phyloP scores from a whole-genome alignment of 64 coral and sea anemone genomes.

The Orbicella faveolata region DNA sequence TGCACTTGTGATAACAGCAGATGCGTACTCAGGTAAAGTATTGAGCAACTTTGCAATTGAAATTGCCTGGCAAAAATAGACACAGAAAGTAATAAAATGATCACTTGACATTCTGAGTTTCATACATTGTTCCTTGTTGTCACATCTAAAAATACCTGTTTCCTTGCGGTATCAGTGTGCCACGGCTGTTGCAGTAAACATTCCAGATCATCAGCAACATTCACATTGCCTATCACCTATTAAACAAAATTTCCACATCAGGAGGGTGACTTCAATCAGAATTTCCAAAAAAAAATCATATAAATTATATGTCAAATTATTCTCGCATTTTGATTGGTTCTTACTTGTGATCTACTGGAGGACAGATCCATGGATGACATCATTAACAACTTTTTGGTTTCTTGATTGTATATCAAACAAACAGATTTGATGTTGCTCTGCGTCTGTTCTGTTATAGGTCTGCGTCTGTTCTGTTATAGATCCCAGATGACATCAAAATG shows the following conservation, averaged over 20 bases:
- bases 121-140: no score
- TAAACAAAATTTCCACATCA: not conserved
- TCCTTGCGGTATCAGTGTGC: slow-evolving; percentile 13
- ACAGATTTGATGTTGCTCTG: no score
- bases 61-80: slow-evolving; percentile 40
- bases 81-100: not conserved
- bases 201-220: slow-evolving; percentile 43
- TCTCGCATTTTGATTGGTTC: no score
- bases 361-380: no score
- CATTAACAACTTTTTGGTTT: no score
- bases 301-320: not conserved
- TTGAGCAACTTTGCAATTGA: slow-evolving; percentile 57
- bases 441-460: no score
- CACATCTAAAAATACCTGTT: slow-evolving; percentile 17
- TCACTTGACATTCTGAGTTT: no score
- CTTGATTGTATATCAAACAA: no score
- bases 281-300: not conserved
- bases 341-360: no score
- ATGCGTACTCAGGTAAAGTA: slow-evolving; percentile 58
- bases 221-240: slow-evolving; percentile 50
- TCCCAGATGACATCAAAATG: not conserved
- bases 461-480: no score
- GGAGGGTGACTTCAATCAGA: not conserved
- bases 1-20: slow-evolving; percentile 93
- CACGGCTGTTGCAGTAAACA: slow-evolving; percentile 41